These are phyloP conservation scores for Akabosia matsudoensis DNA, from an alignment of 1,140 invertebrate species.

Conservation along the genomic window DNA sequence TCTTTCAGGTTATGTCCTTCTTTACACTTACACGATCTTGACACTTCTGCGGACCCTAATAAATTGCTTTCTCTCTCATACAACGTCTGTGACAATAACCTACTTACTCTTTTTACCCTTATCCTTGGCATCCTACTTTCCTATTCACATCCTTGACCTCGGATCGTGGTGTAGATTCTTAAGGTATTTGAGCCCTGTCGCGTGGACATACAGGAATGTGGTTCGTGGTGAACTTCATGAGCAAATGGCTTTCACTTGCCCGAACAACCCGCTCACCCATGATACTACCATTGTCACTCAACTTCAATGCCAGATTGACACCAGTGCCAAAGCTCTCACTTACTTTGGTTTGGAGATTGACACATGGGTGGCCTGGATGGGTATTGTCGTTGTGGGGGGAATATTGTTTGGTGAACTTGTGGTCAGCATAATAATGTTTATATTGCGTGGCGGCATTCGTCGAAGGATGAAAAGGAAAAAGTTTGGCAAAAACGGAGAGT, in stretches of 20 bases:
- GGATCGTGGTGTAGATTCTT: slow-evolving; percentile 64
- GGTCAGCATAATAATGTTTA: not conserved
- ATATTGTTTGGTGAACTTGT: not conserved
- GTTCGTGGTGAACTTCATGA: slow-evolving; percentile 63
- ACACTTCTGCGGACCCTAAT: slow-evolving; percentile 67
- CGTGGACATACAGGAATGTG: slow-evolving; percentile 69
- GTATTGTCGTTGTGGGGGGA: not conserved
- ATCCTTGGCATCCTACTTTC: slow-evolving; percentile 66
- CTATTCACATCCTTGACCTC: slow-evolving; percentile 68
- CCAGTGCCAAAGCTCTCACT: slow-evolving; percentile 17
- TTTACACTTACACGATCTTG: slow-evolving; percentile 70
- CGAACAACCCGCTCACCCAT: slow-evolving; percentile 44
- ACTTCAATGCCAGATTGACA: slow-evolving; percentile 32
- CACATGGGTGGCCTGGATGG: not conserved
- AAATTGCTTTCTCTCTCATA: slow-evolving; percentile 60
- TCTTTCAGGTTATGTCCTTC: slow-evolving; percentile 66
- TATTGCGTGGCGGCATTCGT: not conserved
- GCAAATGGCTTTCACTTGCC: slow-evolving; percentile 36
- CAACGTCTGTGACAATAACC: not conserved
- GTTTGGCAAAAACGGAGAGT: slow-evolving; percentile 7
- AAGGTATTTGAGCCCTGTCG: slow-evolving; percentile 66
- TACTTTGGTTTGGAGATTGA: slow-evolving; percentile 12
- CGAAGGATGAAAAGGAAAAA: not conserved
- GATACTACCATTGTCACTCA: slow-evolving; percentile 29
- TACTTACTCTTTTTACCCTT: slow-evolving; percentile 62